Evolutionary conservation across 1,140 invertebrate species (phyloP).

Genomic region (Sipha flava): DNA sequence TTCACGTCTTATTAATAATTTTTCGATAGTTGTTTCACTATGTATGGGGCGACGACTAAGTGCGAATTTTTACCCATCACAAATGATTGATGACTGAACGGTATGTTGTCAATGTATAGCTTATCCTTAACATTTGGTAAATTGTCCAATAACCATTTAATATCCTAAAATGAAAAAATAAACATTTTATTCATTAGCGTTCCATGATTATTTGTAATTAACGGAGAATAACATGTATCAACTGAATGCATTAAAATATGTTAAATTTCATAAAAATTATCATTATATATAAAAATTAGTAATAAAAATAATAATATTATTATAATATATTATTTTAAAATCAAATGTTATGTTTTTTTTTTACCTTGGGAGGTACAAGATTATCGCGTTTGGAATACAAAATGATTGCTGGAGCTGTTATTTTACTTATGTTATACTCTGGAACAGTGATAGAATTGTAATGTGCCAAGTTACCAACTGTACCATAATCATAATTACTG

Average conservation of each 20-base stretch:
- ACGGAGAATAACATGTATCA: not conserved
- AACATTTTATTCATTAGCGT: too few species aligned
- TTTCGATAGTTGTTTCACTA: not conserved
- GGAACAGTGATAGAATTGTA: conserved; percentile 50
- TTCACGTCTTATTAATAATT: not conserved
- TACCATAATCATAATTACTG: conserved; percentile 39
- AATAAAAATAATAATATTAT: too few species aligned
- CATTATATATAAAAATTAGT: too few species aligned
- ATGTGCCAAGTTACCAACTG: conserved; percentile 45
- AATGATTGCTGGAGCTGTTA: conserved; percentile 56
- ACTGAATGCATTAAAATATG: not conserved
- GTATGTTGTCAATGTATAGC: not conserved
- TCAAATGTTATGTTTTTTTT: not conserved
- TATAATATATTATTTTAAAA: too few species aligned
- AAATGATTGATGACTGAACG: conserved; percentile 6
- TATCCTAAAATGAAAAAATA: conserved; percentile 1
- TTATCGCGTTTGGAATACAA: conserved; percentile 48
- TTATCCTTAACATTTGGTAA: not conserved
- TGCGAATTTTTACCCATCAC: not conserved
- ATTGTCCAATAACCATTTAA: conserved; percentile 5
- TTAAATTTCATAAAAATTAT: too few species aligned
- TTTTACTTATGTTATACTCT: conserved; percentile 51
- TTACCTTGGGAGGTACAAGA: not conserved
- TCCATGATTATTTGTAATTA: not conserved
- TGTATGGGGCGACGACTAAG: not conserved